Base-by-base conservation (phyloP, 2,797 vertebrate genomes). In the Arnoldichthys spilopterus region DNA sequence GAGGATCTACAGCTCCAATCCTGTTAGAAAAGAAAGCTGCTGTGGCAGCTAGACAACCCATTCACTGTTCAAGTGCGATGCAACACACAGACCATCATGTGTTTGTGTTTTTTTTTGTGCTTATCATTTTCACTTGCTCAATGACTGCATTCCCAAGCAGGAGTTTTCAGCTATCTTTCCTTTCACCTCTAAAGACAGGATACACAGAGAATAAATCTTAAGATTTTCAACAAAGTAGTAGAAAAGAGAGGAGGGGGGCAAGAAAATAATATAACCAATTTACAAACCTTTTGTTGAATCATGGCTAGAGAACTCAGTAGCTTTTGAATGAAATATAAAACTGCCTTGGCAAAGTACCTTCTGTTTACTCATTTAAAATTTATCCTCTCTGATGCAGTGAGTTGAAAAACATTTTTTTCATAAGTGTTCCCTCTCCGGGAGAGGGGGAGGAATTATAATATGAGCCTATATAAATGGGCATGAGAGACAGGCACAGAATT, bases 281-380 rank as follows among this genome's bases (percentile, higher is more conserved):
- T 80, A 28, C 59, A 79, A 79, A 20, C 3, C 26, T 63, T 43
- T 73, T 86, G 16, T 76, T 83, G 53, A 87, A 89, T 87, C 81
- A 87, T 82, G 66, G 69, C 51, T 74, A 47, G 71, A 5, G 77
- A 83, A 87, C 43, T 63, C 71, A 72, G 67, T 68, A 54, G 61
- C 62, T 83, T 56, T 70, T 78, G 72, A 85, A 85, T 70, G 76
- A 83, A 76, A 79, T 76, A 82, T 87, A 84, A 89, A 86, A 88
- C 70, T 81, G 82, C 69, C 83, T 64, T 51, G 63, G 83, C 75
- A 81, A 81, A 89, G 80, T 84, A 83, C 85, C 82, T 81, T 85
- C 85, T 75, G 80, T 88, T 89, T 88, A 88, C 84, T 86, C 81
- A 87, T 89, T 87, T 79, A 86, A 82, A 80, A 89, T 88, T 82